Conservation (phyloP, 2,888 invertebrate genomes). For the Alviniconcha strummeri region DNA sequence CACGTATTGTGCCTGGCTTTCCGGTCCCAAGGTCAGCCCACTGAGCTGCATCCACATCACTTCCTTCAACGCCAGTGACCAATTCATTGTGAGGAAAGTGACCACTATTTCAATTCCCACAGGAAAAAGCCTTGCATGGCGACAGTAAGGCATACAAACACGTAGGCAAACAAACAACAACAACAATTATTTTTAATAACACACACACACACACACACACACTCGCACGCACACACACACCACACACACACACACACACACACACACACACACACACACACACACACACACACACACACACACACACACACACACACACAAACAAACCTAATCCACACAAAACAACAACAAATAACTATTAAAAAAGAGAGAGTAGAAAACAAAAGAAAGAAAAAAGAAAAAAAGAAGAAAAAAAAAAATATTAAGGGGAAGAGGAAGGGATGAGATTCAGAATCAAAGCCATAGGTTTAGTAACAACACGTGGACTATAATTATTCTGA, state of each 20-base stretch:
- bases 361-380: neutral
- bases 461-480: too few species aligned
- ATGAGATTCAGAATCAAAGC: too few species aligned
- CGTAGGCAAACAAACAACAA: neutral
- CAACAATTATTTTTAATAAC: neutral
- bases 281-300: conserved; percentile 9
- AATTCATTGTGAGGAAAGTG: too few species aligned
- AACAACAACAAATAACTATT: neutral
- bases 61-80: too few species aligned
- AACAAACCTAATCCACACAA: neutral
- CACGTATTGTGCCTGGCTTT: too few species aligned
- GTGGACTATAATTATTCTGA: too few species aligned
- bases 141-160: neutral
- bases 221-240: neutral
- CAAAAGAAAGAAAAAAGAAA: neutral
- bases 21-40: too few species aligned
- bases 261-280: neutral
- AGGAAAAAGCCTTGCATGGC: too few species aligned
- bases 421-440: neutral
- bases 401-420: too few species aligned
- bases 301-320: neutral
- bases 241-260: neutral
- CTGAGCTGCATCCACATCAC: too few species aligned
- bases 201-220: too few species aligned
- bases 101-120: too few species aligned